These are phyloP conservation scores for Apteryx mantelli DNA, from an alignment of 2,113 vertebrate genomes.

Conservation along the genomic window DNA sequence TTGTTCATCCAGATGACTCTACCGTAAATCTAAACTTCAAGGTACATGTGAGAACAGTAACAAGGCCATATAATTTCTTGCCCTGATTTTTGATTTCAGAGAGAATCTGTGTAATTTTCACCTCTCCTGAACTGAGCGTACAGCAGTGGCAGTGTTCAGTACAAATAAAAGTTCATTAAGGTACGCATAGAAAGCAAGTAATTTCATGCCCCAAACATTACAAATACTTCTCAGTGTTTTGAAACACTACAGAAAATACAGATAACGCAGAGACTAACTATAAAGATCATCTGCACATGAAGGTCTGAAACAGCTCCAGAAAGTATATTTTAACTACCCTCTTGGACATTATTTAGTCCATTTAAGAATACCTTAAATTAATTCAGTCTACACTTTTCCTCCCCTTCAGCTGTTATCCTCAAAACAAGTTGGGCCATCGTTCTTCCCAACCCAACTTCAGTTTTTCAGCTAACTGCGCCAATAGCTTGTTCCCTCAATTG, in stretches of 20 bases:
- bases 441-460: background rate
- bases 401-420: background rate
- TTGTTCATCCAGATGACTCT: rapidly evolving
- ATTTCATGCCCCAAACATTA: background rate
- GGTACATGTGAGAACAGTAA: background rate
- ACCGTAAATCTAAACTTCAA: background rate
- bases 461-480: background rate
- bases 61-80: background rate
- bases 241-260: background rate
- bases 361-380: background rate
- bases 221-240: background rate
- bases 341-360: background rate
- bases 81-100: background rate
- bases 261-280: background rate
- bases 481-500: background rate
- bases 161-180: background rate
- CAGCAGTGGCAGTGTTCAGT: background rate
- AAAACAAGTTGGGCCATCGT: background rate
- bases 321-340: background rate
- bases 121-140: background rate
- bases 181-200: background rate
- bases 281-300: background rate
- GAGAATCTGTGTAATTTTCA: background rate
- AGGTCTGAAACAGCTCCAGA: background rate
- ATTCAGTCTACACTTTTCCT: background rate